Conservation (phyloP, 2,888 invertebrate species). For the Cordylochernes scorpioides region DNA sequence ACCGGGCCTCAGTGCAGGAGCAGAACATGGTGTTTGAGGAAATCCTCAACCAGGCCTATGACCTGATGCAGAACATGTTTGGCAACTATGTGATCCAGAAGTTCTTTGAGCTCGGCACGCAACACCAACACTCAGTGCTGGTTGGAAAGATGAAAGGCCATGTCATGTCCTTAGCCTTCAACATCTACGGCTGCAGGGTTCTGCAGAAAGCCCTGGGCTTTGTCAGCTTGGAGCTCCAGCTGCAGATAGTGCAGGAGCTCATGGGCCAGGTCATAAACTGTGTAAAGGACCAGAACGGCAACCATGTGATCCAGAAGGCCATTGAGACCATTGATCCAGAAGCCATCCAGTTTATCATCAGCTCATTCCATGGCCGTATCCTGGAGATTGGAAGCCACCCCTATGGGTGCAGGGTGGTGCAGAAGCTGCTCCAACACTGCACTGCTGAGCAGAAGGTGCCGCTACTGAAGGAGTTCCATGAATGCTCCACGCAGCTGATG, state of each 20-base stretch:
- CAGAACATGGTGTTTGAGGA: slow-evolving; percentile 28
- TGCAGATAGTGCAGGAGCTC: slow-evolving; percentile 26
- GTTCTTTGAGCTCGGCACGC: slow-evolving; percentile 29
- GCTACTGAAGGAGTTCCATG: slow-evolving; percentile 27
- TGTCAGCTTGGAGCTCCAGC: no score
- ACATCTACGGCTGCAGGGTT: slow-evolving; percentile 30
- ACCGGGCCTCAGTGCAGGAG: slow-evolving; percentile 26
- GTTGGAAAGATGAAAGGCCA: slow-evolving; percentile 21
- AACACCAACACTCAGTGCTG: slow-evolving; percentile 25
- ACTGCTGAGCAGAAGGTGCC: slow-evolving; percentile 26
- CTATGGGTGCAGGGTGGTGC: slow-evolving; percentile 30
- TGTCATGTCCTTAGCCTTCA: slow-evolving; percentile 27
- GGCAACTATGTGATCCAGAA: slow-evolving; percentile 27
- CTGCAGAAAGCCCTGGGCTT: slow-evolving; percentile 29
- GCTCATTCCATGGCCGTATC: slow-evolving; percentile 24
- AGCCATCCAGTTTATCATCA: slow-evolving; percentile 28
- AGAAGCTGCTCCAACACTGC: slow-evolving; percentile 29
- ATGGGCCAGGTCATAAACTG: slow-evolving; percentile 28
- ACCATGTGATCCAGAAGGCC: slow-evolving; percentile 30
- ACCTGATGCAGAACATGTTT: slow-evolving; percentile 30
- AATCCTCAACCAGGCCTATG: slow-evolving; percentile 24
- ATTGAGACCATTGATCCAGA: slow-evolving; percentile 28
- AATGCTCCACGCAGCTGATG: slow-evolving; percentile 21
- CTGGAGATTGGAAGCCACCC: slow-evolving; percentile 24
- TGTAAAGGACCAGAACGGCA: slow-evolving; percentile 31